Conservation (phyloP, 2,888 invertebrate genomes). For the Eupithecia subumbrata region DNA sequence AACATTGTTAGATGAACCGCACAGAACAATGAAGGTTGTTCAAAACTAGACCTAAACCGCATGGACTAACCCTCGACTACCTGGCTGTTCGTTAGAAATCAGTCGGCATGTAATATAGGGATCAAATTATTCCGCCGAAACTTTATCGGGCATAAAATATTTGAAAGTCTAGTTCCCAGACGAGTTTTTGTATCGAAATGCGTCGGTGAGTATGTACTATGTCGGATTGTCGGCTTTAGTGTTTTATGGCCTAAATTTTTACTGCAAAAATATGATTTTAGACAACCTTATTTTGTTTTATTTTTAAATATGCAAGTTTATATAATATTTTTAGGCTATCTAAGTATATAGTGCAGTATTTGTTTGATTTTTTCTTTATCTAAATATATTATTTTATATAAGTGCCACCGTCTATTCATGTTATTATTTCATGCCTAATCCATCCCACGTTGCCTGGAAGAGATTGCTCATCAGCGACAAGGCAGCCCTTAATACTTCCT, state of each 20-base stretch:
- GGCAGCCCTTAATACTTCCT: too few relatives aligned
- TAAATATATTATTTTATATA: too few relatives aligned
- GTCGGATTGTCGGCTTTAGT: neutral
- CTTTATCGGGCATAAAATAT: conserved; percentile 47
- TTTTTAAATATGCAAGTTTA: too few relatives aligned
- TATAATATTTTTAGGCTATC: too few relatives aligned
- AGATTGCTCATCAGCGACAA: too few relatives aligned
- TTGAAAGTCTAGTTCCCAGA: conserved; percentile 39
- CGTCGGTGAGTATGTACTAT: conserved; percentile 10
- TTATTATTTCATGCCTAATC: too few relatives aligned
- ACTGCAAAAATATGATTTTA: neutral
- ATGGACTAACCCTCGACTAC: conserved; percentile 18
- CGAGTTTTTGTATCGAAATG: conserved; percentile 33
- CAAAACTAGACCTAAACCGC: conserved; percentile 6
- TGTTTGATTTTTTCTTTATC: too few relatives aligned
- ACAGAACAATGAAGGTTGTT: neutral
- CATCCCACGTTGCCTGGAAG: too few relatives aligned
- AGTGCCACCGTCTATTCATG: too few relatives aligned
- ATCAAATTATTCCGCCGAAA: conserved; percentile 44
- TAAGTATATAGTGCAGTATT: too few relatives aligned
- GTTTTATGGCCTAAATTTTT: neutral
- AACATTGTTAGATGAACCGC: neutral
- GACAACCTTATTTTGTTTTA: too few relatives aligned
- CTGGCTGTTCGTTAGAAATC: conserved; percentile 42
- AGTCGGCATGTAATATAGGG: conserved; percentile 43